Evolutionary conservation across 2,113 vertebrate species (phyloP).

Genomic region (Amblyornis subalaris): DNA sequence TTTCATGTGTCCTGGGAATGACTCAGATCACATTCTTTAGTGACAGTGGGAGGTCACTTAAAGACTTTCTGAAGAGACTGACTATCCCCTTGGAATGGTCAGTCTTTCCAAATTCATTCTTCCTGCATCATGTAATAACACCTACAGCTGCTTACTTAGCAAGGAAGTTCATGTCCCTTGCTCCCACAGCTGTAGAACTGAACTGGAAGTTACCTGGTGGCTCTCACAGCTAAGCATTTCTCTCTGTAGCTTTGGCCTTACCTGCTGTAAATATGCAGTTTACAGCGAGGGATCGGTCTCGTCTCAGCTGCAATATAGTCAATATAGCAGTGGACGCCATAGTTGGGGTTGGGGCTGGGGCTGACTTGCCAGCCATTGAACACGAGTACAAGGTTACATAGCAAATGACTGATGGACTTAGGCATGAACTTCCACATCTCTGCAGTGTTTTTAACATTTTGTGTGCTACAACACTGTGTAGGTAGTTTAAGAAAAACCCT

Average conservation of each 20-base stretch:
- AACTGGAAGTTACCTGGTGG: neutral
- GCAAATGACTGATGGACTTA: neutral
- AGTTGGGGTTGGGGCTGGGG: neutral
- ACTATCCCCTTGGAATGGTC: neutral
- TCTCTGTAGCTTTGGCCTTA: neutral
- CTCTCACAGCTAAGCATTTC: neutral
- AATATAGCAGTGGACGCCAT: neutral
- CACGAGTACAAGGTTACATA: neutral
- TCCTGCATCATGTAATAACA: neutral
- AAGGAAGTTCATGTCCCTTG: accelerated
- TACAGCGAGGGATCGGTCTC: neutral
- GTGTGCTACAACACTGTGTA: neutral
- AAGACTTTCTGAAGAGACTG: neutral
- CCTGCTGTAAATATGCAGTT: neutral
- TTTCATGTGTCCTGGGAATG: neutral
- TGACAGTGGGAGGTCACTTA: neutral
- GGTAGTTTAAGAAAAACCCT: neutral
- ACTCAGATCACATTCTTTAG: neutral
- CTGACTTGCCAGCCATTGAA: neutral
- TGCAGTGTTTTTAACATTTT: neutral
- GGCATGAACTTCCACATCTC: neutral
- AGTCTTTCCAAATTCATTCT: neutral
- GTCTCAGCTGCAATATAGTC: neutral
- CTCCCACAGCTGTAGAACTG: neutral
- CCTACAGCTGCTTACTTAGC: neutral